Evolutionary conservation across 2,888 invertebrate genomes (phyloP).

Genomic region (Leptopterna dolabrata): DNA sequence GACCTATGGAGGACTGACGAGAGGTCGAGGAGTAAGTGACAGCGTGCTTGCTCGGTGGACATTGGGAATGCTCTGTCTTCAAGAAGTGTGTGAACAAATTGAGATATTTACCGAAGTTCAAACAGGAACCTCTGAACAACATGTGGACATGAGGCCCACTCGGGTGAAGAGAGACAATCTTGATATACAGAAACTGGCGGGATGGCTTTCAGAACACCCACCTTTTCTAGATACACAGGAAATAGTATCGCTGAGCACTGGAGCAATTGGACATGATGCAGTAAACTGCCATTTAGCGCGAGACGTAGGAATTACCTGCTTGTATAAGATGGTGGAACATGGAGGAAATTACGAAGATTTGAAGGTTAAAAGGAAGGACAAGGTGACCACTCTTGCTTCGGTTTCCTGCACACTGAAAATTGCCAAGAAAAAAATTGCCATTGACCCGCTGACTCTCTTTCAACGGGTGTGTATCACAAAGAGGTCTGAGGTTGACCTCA

Average conservation of each 20-base stretch:
- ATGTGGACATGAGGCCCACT: background rate
- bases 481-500: background rate
- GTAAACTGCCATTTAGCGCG: constrained; percentile 64
- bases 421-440: constrained; percentile 41
- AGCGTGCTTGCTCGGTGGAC: constrained; percentile 51
- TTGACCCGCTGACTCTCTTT: constrained; percentile 61
- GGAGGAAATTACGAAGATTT: constrained; percentile 47
- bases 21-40: constrained; percentile 53
- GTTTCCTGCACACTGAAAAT: constrained; percentile 56
- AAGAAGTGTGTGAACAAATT: background rate
- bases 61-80: constrained; percentile 15
- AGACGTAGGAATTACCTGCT: constrained; percentile 58
- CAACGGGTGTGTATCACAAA: background rate
- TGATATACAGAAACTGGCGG: constrained; percentile 56
- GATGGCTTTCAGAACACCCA: constrained; percentile 57
- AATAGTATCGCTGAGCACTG: constrained; percentile 64
- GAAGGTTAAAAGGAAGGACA: constrained; percentile 64
- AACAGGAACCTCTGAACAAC: background rate
- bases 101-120: background rate
- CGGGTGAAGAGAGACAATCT: constrained; percentile 61
- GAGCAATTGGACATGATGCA: constrained; percentile 63
- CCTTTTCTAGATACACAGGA: constrained; percentile 61
- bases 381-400: constrained; percentile 62
- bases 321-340: background rate
- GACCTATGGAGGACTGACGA: too few species aligned